These are phyloP conservation scores for Lepus townsendii DNA, from an alignment of 2,797 vertebrate genomes.

Conservation along the genomic window DNA sequence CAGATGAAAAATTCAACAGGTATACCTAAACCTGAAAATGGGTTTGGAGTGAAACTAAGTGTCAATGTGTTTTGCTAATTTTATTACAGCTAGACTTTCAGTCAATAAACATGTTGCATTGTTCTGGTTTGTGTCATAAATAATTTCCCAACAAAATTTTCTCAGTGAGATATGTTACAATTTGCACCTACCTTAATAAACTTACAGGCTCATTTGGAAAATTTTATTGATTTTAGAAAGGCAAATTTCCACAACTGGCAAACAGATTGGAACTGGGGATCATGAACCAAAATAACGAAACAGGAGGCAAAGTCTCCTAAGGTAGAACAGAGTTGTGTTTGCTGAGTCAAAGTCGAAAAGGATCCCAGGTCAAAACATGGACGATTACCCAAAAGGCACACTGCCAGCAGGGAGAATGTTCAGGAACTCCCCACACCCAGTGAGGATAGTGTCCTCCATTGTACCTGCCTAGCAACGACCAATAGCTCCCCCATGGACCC, in stretches of 20 bases:
- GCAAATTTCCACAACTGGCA: background rate
- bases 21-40: conserved; percentile 1
- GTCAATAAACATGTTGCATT: background rate
- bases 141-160: conserved; percentile 10
- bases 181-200: conserved; percentile 31
- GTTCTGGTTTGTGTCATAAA: conserved; percentile 14
- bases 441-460: background rate
- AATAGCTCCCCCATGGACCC: accelerated
- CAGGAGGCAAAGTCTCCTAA: background rate
- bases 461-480: background rate
- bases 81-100: background rate
- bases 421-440: background rate
- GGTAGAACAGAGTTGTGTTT: conserved; percentile 1
- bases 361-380: background rate
- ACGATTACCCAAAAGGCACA: background rate
- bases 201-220: conserved; percentile 32
- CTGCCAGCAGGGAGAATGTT: background rate
- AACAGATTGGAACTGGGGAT: background rate
- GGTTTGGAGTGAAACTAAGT: background rate
- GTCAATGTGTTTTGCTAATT: conserved; percentile 9
- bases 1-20: background rate
- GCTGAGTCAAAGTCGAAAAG: conserved; percentile 14
- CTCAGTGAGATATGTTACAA: background rate
- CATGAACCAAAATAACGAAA: background rate
- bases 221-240: background rate